Evolutionary conservation across 1,140 invertebrate species (phyloP).

Genomic region (Bombus confusus): DNA sequence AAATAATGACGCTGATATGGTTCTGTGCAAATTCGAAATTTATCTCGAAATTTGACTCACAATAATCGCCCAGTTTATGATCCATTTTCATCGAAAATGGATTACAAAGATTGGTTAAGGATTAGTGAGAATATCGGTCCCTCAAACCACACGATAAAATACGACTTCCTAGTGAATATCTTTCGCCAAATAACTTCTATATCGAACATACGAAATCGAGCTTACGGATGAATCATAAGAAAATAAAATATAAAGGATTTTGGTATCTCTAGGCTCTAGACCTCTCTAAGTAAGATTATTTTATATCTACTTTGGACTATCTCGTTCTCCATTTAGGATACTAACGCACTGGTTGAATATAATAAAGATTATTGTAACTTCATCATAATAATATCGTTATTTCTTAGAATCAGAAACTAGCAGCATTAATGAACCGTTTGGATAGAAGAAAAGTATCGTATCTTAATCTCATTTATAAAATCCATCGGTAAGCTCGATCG

Average conservation of each 20-base stretch:
- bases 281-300: neutral
- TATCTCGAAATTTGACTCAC: too few relatives aligned
- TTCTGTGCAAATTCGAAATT: neutral
- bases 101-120: neutral
- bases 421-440: too few relatives aligned
- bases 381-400: neutral
- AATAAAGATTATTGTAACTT: neutral
- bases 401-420: neutral
- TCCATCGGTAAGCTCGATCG: conserved; percentile 15
- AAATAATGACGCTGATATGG: neutral
- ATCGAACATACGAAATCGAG: conserved; percentile 29
- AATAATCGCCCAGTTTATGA: too few relatives aligned
- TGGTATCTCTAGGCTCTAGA: too few relatives aligned
- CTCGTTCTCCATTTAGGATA: too few relatives aligned
- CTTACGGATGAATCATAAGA: conserved; percentile 15
- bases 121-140: neutral
- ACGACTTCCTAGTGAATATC: conserved; percentile 20
- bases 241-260: too few relatives aligned
- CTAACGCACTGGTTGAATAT: neutral
- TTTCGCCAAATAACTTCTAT: neutral
- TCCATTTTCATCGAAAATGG: neutral
- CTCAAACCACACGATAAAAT: conserved; percentile 8
- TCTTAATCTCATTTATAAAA: neutral
- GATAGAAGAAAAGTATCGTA: too few relatives aligned
- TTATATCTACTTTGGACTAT: neutral